phyloP scores from a whole-genome alignment of 2,113 vertebrate genomes.

The Daubentonia madagascariensis region DNA sequence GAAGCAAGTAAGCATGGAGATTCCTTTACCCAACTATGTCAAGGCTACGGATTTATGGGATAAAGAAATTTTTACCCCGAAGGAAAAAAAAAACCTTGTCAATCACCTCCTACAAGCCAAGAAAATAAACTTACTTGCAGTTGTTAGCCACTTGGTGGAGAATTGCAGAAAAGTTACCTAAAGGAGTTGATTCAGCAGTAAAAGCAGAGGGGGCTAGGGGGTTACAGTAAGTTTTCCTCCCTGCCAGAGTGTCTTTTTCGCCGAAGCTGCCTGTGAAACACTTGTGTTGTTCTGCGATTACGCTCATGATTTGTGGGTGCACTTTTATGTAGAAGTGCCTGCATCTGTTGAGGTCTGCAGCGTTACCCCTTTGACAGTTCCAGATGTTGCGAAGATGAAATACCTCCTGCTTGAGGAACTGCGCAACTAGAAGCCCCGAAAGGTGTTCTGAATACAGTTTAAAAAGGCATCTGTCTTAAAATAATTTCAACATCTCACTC shows the following conservation, averaged over 20 bases:
- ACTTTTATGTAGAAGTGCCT: slow-evolving; percentile 79
- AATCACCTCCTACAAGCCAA: slow-evolving; percentile 69
- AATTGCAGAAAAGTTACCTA: slow-evolving; percentile 29
- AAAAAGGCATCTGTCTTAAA: slow-evolving; percentile 86
- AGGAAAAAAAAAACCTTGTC: slow-evolving; percentile 61
- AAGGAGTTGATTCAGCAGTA: slow-evolving; percentile 43
- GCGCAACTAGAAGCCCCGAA: slow-evolving; percentile 76
- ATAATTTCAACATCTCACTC: slow-evolving; percentile 84
- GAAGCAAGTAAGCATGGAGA: slow-evolving; percentile 73
- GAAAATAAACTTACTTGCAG: slow-evolving; percentile 71
- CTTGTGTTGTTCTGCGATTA: slow-evolving; percentile 69
- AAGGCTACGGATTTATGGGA: slow-evolving; percentile 76
- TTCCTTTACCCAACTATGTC: slow-evolving; percentile 76
- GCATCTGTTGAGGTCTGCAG: slow-evolving; percentile 81
- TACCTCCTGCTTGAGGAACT: slow-evolving; percentile 83
- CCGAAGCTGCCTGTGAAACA: slow-evolving; percentile 75
- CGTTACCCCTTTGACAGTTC: slow-evolving; percentile 81
- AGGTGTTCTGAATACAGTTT: slow-evolving; percentile 84
- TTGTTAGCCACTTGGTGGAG: slow-evolving; percentile 51
- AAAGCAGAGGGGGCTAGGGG: neutral
- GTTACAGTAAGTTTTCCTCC: slow-evolving; percentile 32
- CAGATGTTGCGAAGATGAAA: slow-evolving; percentile 87
- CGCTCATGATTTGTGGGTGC: slow-evolving; percentile 80
- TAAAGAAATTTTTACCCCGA: slow-evolving; percentile 77
- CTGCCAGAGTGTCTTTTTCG: slow-evolving; percentile 54